A percentile compares a stretch with the other conserved stretches of the same genome.
Evolutionary conservation across 2,113 vertebrate species (phyloP).

Genomic region (Amazona vittata): DNA sequence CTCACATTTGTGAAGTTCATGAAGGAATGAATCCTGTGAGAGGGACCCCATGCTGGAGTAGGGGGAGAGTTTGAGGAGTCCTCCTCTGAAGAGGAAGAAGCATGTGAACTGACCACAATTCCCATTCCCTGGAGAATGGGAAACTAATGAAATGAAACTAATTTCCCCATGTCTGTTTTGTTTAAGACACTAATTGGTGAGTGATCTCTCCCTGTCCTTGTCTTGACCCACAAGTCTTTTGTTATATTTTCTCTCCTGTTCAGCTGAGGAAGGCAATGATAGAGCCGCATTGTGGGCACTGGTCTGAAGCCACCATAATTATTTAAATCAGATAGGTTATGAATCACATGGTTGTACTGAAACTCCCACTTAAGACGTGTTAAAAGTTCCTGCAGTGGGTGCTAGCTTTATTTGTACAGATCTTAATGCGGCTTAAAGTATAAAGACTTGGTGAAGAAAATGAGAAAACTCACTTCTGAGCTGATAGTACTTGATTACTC

Average conservation of each 20-base stretch:
- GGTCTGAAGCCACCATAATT: neutral
- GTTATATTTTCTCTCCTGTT: neutral
- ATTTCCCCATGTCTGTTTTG: neutral
- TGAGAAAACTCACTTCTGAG: neutral
- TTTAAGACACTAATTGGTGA: neutral
- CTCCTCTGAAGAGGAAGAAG: neutral
- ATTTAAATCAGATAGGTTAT: neutral
- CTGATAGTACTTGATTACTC: neutral
- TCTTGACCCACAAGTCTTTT: neutral
- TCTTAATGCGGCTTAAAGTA: neutral
- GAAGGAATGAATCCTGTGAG: neutral
- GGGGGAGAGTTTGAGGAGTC: neutral
- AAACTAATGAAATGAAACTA: neutral
- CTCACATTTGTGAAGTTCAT: neutral
- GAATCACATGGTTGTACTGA: neutral
- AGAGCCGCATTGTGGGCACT: neutral
- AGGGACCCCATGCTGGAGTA: neutral
- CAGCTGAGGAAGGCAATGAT: neutral
- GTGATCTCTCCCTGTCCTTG: neutral
- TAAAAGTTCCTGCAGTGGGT: neutral
- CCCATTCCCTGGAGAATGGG: neutral
- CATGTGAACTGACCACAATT: neutral
- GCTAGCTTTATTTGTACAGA: neutral
- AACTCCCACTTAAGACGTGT: neutral
- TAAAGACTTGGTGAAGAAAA: neutral